Evolutionary conservation across 2,797 vertebrate genomes (phyloP).

Genomic region (Lophotriccus pileatus): DNA sequence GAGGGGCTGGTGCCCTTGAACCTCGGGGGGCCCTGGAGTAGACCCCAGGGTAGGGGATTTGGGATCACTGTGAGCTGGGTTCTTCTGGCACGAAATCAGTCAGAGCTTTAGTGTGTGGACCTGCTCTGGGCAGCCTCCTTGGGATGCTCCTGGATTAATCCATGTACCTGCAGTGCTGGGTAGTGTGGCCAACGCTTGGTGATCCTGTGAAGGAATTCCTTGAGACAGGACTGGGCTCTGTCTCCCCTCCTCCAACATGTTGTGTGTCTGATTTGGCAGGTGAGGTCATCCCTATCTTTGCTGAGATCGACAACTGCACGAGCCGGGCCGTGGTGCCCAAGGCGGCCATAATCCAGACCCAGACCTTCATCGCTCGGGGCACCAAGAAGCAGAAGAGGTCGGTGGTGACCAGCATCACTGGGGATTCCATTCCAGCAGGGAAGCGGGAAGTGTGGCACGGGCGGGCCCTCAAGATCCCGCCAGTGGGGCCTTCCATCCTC

Average conservation of each 20-base stretch:
- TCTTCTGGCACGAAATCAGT: fast-evolving
- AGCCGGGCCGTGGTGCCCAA: conserved; percentile 86
- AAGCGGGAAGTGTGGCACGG: conserved; percentile 90
- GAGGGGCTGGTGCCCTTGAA: background rate
- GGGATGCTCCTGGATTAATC: background rate
- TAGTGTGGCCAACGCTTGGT: fast-evolving
- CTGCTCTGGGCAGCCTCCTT: background rate
- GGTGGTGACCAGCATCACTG: conserved; percentile 86
- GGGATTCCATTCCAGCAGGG: conserved; percentile 81
- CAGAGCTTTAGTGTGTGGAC: fast-evolving
- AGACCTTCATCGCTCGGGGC: conserved; percentile 93
- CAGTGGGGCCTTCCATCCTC: conserved; percentile 91
- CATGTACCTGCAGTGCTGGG: background rate
- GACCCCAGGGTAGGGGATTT: background rate
- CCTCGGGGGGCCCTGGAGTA: background rate
- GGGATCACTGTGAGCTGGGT: background rate
- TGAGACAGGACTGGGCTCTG: background rate
- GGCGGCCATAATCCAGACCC: conserved; percentile 91
- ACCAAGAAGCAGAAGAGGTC: conserved; percentile 91
- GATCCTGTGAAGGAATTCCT: background rate
- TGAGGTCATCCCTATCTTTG: conserved; percentile 93
- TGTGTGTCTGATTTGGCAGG: conserved; percentile 67
- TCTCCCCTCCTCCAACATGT: background rate
- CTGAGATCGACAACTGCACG: conserved; percentile 92
- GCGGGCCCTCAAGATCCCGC: conserved; percentile 90